Base-by-base conservation (phyloP, 1,140 invertebrate species). In the Sycophaga agraensis region DNA sequence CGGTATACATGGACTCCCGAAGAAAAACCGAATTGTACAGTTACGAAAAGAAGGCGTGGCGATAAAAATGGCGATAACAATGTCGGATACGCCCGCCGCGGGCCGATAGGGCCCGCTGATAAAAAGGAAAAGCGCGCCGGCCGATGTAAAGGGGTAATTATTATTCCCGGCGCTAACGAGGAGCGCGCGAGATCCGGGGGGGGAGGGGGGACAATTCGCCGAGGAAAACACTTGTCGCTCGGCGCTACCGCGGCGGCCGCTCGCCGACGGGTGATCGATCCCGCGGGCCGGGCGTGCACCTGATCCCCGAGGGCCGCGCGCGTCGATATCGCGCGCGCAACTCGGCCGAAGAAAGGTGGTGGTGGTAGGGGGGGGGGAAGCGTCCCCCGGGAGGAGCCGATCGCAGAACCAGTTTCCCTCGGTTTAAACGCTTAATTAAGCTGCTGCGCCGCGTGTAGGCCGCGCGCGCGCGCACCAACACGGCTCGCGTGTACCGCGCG, bases 371-470 rank as follows among this genome's bases (percentile, higher is more conserved):
- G 21, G 17, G 34, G 17, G 28, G 9, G 40, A 28, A 31, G 14
- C 4, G n/a, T n/a, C n/a, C n/a, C n/a, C n/a, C n/a, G 37, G 24
- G 31, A 45, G 28, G 11, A 53, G 48, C n/a, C 12, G 51, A 46
- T 19, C 57, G 63, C 34, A 49, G 69, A 76, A 75, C 73, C 73
- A 76, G 73, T 75, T 77, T 72, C 67, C n/a, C 70, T 75, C 69
- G 73, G 64, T 73, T 73, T 75, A 74, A 77, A 76, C 68, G 73
- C 73, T 77, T 77, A 77, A 76, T 77, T 77, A 77, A 76, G 68
- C 66, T 68, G 66, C 49, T 54, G 53, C 51, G 40, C 49, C 49
- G 58, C 45, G 34, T 50, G 49, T 24, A 8, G 53, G 21, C 40
- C 46, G 49, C 26, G 26, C 56, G 48, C 35, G 17, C 34, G 14